Conservation (phyloP, 92 coral and sea anemone genomes). For the Porites evermanni region DNA sequence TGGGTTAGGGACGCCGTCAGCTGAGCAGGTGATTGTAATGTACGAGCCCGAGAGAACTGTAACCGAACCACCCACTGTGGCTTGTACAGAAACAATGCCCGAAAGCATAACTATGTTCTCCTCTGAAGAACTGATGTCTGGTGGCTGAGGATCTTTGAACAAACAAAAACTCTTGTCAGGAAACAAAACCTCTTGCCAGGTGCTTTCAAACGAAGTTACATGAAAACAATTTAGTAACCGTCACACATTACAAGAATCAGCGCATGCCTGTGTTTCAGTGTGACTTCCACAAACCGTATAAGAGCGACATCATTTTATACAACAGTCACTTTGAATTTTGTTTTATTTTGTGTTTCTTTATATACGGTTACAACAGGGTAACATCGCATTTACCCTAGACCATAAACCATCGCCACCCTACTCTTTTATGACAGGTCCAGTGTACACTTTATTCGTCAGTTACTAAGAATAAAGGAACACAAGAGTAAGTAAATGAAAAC, state of each 20-base stretch:
- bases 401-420: too few relatives aligned
- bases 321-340: too few relatives aligned
- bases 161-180: constrained; percentile 1
- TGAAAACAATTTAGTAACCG: too few relatives aligned
- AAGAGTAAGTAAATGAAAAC: not conserved
- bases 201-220: not conserved
- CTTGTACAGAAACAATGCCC: constrained; percentile 61
- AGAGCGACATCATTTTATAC: too few relatives aligned
- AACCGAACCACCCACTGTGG: constrained; percentile 74
- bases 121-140: constrained; percentile 54
- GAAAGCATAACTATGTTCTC: constrained; percentile 41
- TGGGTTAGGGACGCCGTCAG: constrained; percentile 90
- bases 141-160: constrained; percentile 66
- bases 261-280: too few relatives aligned
- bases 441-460: too few relatives aligned
- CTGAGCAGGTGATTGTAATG: constrained; percentile 78
- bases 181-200: not conserved
- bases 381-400: too few relatives aligned
- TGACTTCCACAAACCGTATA: too few relatives aligned
- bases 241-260: too few relatives aligned
- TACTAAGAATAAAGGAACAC: not conserved
- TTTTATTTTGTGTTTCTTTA: too few relatives aligned
- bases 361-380: too few relatives aligned
- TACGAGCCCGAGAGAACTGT: constrained; percentile 72
- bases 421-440: too few relatives aligned